These are phyloP conservation scores for Myotis findleyi DNA, from an alignment of 2,797 vertebrate species.

Conservation along the genomic window DNA sequence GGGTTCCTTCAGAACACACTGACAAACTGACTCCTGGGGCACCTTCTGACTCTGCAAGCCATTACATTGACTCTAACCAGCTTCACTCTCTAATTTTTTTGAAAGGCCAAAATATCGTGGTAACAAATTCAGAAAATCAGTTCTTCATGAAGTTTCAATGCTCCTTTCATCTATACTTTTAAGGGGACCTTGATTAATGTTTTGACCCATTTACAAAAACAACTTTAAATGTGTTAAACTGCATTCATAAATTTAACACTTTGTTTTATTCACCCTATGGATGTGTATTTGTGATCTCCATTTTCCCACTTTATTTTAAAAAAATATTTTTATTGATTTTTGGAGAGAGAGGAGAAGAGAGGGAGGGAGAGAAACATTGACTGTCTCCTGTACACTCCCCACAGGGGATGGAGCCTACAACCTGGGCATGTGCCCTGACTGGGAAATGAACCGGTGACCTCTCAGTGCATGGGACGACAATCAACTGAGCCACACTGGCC, in stretches of 20 bases:
- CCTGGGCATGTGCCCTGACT: background rate
- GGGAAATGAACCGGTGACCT: background rate
- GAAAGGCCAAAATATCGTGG: slow-evolving; percentile 8
- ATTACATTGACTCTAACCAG: slow-evolving; percentile 19
- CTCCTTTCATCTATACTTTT: background rate
- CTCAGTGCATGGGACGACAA: background rate
- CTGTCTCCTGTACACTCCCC: background rate
- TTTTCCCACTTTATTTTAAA: background rate
- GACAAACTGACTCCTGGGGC: slow-evolving; percentile 27
- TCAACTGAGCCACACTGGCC: background rate
- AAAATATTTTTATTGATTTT: background rate
- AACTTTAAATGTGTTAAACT: background rate
- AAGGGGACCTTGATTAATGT: background rate
- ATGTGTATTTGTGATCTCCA: background rate
- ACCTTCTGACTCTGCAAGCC: slow-evolving; percentile 48
- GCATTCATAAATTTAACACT: background rate
- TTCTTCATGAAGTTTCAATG: background rate
- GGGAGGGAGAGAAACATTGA: background rate
- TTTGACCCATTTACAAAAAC: slow-evolving; percentile 32
- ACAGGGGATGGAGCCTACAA: background rate
- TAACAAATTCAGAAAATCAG: slow-evolving; percentile 25
- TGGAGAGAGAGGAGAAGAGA: background rate
- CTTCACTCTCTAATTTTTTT: background rate
- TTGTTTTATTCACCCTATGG: background rate
- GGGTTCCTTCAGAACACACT: background rate